Base-by-base conservation (phyloP, 2,888 invertebrate genomes). In the Temnothorax rugatulus region DNA sequence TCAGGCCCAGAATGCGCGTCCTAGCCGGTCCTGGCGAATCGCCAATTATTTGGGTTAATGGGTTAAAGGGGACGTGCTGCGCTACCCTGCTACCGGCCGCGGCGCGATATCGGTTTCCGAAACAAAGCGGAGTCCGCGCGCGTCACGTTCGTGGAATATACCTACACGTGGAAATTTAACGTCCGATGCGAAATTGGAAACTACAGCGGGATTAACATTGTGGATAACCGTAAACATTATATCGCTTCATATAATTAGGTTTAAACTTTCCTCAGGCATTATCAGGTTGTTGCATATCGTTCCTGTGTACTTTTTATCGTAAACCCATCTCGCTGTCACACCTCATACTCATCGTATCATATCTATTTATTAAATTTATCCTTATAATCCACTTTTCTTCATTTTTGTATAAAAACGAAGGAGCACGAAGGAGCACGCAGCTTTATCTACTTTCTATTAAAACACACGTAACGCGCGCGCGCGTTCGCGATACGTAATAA, bases 401-500 rank as follows among this genome's bases (percentile, higher is more conserved):
- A 25, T 29, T 68, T 38, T 15, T 44, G 0, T 25, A 8, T 47
- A 66, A 68, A 47, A 47, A 29, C 29, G 18, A 29, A 18, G 8
- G 4, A 18, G 5, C 5, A 13, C 21, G 44, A 44, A 41, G 4
- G 0, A 29, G 4, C 8, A 66, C 3, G 25, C 8, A 44, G 3
- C 21, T 66, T 21, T 25, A 25, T 66, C 41, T 54, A 21, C 41
- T 54, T 34, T 52, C 21, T 18, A 38, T 38, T 54, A 38, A 34
- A 38, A 11, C 21, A 18, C 21, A 11, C 3, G 11, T 50, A 50
- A 34, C 8, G 29, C 64, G 64, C 47, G 47, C 69, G 50, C 41
- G 73, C 54, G 47, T 21, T 9, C 38, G 52, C 8, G 69, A 52
- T 61, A 76, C 71, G 88, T 88, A 90, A 91, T 91, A 91, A 92